Percentiles rank a stretch among this genome's conserved stretches.
Conservation (phyloP, 2,797 vertebrate genomes). For the Macropus fuliginosus region DNA sequence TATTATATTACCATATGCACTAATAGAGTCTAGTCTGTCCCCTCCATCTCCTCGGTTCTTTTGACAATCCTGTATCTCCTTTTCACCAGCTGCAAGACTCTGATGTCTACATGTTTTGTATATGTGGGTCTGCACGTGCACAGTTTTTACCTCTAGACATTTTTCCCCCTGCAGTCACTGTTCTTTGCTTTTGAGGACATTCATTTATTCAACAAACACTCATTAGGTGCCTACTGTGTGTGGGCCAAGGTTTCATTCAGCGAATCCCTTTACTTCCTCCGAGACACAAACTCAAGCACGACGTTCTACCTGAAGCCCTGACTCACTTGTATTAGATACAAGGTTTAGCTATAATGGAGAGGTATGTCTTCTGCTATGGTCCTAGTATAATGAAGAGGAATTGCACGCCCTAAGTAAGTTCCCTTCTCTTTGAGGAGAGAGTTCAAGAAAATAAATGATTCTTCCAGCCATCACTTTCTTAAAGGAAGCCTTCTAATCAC, state of each 20-base stretch:
- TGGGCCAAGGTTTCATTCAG: neutral
- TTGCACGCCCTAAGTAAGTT: constrained; percentile 62
- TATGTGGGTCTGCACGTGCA: neutral
- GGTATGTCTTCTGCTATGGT: constrained; percentile 54
- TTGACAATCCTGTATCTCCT: neutral
- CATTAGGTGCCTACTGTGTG: neutral
- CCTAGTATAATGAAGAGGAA: constrained; percentile 45
- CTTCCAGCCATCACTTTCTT: constrained; percentile 16
- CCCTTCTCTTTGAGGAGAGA: constrained; percentile 54
- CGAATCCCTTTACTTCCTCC: neutral
- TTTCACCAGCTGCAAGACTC: neutral
- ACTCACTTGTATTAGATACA: neutral
- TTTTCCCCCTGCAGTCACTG: constrained; percentile 58
- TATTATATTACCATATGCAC: neutral
- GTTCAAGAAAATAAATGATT: constrained; percentile 37
- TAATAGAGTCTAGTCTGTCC: neutral
- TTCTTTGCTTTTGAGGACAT: constrained; percentile 57
- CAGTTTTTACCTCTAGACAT: neutral
- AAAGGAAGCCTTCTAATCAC: constrained; percentile 5
- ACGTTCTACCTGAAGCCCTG: neutral
- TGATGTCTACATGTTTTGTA: neutral
- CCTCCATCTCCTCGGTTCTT: neutral
- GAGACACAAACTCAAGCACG: neutral
- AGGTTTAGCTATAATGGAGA: constrained; percentile 19
- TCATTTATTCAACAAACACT: neutral